Evolutionary conservation across 1,140 invertebrate species (phyloP).

Genomic region (Euura saliciscinereae): DNA sequence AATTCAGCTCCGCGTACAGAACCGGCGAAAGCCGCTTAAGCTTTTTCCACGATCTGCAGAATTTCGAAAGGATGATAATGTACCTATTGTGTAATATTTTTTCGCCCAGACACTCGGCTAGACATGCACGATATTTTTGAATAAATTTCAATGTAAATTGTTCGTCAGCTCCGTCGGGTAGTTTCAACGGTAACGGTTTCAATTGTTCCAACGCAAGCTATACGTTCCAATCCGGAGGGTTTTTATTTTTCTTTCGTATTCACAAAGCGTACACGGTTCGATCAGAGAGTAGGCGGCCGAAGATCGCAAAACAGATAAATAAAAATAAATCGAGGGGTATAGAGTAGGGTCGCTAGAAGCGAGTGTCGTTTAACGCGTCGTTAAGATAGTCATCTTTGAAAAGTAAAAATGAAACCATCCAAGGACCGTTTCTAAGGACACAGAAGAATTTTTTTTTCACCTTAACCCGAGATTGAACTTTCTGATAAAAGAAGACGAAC

Average conservation of each 20-base stretch:
- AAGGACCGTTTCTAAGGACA: constrained; percentile 6
- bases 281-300: not conserved
- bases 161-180: not conserved
- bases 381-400: constrained; percentile 2
- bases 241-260: no score
- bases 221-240: no score
- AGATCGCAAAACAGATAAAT: not conserved
- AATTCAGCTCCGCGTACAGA: no score
- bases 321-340: not conserved
- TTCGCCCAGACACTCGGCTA: not conserved
- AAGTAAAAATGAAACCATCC: constrained; percentile 5
- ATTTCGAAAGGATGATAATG: no score
- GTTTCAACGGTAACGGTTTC: not conserved
- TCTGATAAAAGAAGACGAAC: no score
- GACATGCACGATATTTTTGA: not conserved
- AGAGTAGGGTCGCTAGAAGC: not conserved
- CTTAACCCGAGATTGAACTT: not conserved
- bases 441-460: no score
- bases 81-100: not conserved
- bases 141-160: not conserved
- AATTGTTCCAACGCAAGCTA: no score
- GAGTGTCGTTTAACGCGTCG: constrained; percentile 6
- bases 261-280: no score
- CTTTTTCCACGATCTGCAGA: no score
- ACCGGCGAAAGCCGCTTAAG: no score